phyloP scores from a whole-genome alignment of 1,140 invertebrate species.

The Brachionus sp. region DNA sequence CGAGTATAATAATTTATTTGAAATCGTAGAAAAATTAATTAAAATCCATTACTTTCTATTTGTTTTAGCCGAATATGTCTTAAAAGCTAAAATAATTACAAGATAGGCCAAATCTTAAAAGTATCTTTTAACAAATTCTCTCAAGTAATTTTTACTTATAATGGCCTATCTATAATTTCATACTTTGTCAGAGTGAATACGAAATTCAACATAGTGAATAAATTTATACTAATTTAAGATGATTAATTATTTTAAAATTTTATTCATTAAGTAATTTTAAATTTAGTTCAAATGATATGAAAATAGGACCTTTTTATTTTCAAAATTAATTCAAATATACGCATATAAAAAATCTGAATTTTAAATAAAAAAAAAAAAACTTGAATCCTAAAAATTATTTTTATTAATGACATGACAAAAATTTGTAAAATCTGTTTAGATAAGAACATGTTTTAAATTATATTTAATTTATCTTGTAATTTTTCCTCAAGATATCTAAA shows the following conservation, averaged over 20 bases:
- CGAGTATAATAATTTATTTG: constrained; percentile 10
- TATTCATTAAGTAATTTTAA: neutral
- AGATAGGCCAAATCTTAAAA: neutral
- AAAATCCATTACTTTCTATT: constrained; percentile 4
- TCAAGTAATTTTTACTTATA: neutral
- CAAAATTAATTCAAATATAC: neutral
- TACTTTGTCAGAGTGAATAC: neutral
- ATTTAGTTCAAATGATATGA: neutral
- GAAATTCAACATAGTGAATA: neutral
- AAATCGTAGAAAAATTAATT: constrained; percentile 1
- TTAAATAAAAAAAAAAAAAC: neutral
- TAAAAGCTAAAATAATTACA: neutral
- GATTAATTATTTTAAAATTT: neutral
- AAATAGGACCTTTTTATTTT: neutral
- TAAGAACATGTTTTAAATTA: neutral
- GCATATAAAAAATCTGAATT: neutral
- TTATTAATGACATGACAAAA: too few species aligned
- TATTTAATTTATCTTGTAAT: neutral
- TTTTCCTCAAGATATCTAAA: neutral
- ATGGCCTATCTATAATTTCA: neutral
- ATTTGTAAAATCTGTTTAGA: too few species aligned
- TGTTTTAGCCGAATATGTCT: neutral
- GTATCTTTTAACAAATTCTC: neutral
- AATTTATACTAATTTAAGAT: neutral
- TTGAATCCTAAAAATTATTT: too few species aligned